phyloP scores from a whole-genome alignment of 2,888 invertebrate genomes.

The Heliconius ismenius region DNA sequence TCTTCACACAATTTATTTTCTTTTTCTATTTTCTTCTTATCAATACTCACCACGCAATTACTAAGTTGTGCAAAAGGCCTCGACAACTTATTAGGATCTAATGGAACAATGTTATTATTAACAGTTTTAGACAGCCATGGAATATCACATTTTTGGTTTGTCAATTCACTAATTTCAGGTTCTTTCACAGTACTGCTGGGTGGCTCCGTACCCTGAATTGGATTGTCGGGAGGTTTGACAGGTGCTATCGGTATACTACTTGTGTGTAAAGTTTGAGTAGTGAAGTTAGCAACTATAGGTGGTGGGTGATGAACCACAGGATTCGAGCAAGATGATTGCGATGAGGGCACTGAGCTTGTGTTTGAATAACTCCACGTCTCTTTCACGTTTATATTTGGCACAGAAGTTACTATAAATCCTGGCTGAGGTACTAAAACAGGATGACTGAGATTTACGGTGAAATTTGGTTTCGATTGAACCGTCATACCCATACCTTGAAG shows the following conservation, averaged over 20 bases:
- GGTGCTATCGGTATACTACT: constrained; percentile 77
- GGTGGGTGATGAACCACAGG: constrained; percentile 69
- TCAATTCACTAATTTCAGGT: constrained; percentile 60
- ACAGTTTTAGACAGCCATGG: constrained; percentile 78
- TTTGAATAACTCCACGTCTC: constrained; percentile 74
- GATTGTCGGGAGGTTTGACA: constrained; percentile 76
- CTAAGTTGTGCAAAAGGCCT: constrained; percentile 75
- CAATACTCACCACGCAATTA: constrained; percentile 66
- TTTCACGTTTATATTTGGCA: constrained; percentile 79
- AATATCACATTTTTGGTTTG: constrained; percentile 71
- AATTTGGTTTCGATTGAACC: constrained; percentile 78
- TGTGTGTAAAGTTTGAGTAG: constrained; percentile 66
- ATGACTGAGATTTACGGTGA: constrained; percentile 78
- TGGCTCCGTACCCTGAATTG: constrained; percentile 75
- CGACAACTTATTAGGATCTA: constrained; percentile 66
- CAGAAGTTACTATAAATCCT: constrained; percentile 78
- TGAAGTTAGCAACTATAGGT: constrained; percentile 64
- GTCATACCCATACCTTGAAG: constrained; percentile 75
- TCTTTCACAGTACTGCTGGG: constrained; percentile 76
- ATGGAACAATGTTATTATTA: constrained; percentile 72
- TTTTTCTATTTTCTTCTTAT: constrained; percentile 53
- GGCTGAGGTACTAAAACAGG: constrained; percentile 75
- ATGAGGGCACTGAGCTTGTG: constrained; percentile 60
- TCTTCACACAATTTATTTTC: constrained; percentile 45
- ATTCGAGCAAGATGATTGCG: constrained; percentile 66